Percentiles rank a stretch among this genome's conserved stretches.
phyloP scores from a whole-genome alignment of 2,113 vertebrate genomes.

The Festucalex cinctus region DNA sequence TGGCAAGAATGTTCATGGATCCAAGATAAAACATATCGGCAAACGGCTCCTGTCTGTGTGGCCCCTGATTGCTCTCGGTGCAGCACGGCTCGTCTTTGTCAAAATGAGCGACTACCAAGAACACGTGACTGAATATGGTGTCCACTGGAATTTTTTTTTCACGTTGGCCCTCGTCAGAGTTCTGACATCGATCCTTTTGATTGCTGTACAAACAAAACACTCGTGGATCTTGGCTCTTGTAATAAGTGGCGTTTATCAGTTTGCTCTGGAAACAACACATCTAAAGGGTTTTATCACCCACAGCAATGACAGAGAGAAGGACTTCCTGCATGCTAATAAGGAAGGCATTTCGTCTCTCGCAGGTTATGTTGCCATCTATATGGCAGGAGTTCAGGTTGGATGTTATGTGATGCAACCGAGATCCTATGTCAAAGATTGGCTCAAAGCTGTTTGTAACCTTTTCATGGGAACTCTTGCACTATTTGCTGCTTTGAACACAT shows the following conservation, averaged over 20 bases:
- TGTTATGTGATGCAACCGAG: slow-evolving; percentile 75
- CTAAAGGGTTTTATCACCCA: slow-evolving; percentile 81
- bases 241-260: slow-evolving; percentile 78
- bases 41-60: slow-evolving; percentile 81
- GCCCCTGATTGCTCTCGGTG: slow-evolving; percentile 82
- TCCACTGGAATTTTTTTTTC: slow-evolving; percentile 99
- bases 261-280: slow-evolving; percentile 75
- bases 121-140: slow-evolving; percentile 88
- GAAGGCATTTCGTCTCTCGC: slow-evolving; percentile 86
- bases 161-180: slow-evolving; percentile 84
- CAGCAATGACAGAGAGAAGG: slow-evolving; percentile 74
- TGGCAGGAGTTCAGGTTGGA: slow-evolving; percentile 89
- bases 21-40: slow-evolving; percentile 58
- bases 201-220: slow-evolving; percentile 66
- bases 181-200: slow-evolving; percentile 78
- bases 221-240: slow-evolving; percentile 77
- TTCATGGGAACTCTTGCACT: slow-evolving; percentile 59
- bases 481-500: slow-evolving; percentile 60
- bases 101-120: slow-evolving; percentile 88
- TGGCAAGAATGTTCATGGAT: slow-evolving; percentile 49
- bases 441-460: slow-evolving; percentile 55
- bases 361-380: slow-evolving; percentile 86
- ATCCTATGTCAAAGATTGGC: slow-evolving; percentile 74
- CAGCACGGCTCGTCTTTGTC: slow-evolving; percentile 77
- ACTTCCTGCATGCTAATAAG: slow-evolving; percentile 86